Percentiles rank a stretch among this genome's conserved stretches.
These are phyloP conservation scores for Tricholaema leucomelas DNA, from an alignment of 2,113 vertebrate species.

Conservation along the genomic window DNA sequence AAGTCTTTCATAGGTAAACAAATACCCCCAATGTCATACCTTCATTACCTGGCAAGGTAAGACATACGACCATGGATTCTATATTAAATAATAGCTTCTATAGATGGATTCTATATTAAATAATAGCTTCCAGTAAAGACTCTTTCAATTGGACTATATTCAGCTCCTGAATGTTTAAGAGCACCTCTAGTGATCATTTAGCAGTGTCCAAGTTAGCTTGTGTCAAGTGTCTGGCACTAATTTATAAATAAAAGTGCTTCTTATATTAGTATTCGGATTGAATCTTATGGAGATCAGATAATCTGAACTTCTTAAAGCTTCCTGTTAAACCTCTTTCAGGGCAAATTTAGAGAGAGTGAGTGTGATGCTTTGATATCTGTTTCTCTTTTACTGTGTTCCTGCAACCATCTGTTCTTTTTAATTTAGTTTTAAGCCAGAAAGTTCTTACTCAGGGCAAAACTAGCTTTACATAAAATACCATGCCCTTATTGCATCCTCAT, in stretches of 20 bases:
- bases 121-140: not conserved
- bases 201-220: not conserved
- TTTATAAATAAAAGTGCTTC: not conserved
- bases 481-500: not conserved
- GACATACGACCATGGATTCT: not conserved
- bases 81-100: not conserved
- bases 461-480: not conserved
- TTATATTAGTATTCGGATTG: not conserved
- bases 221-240: not conserved
- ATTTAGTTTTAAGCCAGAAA: not conserved
- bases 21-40: not conserved
- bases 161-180: not conserved
- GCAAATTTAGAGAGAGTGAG: not conserved
- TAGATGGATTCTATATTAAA: not conserved
- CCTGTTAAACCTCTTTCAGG: not conserved
- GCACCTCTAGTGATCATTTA: not conserved
- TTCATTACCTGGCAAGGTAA: not conserved
- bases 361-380: not conserved
- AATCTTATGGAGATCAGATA: not conserved
- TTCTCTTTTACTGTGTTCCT: not conserved
- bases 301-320: not conserved
- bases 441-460: not conserved
- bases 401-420: slow-evolving; percentile 11
- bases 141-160: not conserved
- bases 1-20: not conserved